phyloP scores from a whole-genome alignment of 2,888 invertebrate genomes.

The Nomada hirtipes region DNA sequence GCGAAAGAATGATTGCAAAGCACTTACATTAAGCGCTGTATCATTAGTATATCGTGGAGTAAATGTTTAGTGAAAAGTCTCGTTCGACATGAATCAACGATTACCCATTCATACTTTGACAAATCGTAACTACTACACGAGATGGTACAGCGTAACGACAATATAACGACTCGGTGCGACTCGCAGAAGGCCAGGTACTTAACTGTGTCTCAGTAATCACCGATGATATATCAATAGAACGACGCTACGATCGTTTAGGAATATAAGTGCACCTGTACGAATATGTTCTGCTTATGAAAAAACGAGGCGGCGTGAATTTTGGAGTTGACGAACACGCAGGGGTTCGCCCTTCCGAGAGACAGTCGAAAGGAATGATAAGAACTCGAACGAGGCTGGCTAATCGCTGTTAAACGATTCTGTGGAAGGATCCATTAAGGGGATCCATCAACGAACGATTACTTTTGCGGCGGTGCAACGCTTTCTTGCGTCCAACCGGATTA shows the following conservation, averaged over 20 bases:
- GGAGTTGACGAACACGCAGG: no score
- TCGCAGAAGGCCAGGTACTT: not conserved
- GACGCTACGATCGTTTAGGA: not conserved
- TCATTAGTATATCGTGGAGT: no score
- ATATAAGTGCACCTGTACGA: no score
- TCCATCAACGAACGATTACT: constrained; percentile 34
- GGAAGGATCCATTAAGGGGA: constrained; percentile 51
- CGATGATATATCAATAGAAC: constrained; percentile 8
- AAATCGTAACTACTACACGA: not conserved
- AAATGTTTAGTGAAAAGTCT: no score
- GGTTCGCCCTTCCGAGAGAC: not conserved
- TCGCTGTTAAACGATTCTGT: constrained; percentile 41
- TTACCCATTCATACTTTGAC: not conserved
- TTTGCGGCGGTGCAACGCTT: constrained; percentile 40
- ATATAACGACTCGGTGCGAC: constrained; percentile 18
- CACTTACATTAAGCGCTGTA: no score
- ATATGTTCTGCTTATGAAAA: not conserved
- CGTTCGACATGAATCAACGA: not conserved
- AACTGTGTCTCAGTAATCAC: not conserved
- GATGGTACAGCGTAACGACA: constrained; percentile 15
- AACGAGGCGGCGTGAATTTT: no score
- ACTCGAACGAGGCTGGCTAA: constrained; percentile 19
- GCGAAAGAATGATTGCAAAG: no score
- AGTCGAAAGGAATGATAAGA: constrained; percentile 31
- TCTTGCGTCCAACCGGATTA: constrained; percentile 37